Evolutionary conservation across 2,797 vertebrate genomes (phyloP), one percentile per base, ranked within the genome.

Genomic region (Denticeps clupeoides): DNA sequence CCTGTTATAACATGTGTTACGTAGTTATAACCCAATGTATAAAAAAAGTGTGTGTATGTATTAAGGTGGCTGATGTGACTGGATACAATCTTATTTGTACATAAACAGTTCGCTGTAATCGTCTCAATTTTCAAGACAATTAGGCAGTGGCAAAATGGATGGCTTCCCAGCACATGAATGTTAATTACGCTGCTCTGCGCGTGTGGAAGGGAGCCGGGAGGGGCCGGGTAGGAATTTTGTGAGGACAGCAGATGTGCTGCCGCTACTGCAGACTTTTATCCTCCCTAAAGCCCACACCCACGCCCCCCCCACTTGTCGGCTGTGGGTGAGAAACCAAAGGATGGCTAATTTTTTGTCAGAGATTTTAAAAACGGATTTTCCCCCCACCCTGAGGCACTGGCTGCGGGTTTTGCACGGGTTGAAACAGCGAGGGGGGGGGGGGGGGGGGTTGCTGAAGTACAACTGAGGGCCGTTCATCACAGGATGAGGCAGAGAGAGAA

Each of bases 71-170:
- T 59, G 60, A 21, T 63, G 54, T 45, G 58, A 67, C 65, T 59
- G 67, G 64, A 71, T 59, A 65, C 54, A 75, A 61, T 70, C 63
- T 62, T 69, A 67, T 72, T 78, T 69, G 67, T 64, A 76, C 59
- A 71, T 68, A 71, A 71, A 78, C 69, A 58, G 59, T 19, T 16
- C 51, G 28, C 29, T 3, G 68, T 72, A 72, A 77, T 80, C 69
- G 73, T 72, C 58, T 67, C 70, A 72, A 79, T 79, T 82, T 82
- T 74, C 63, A 13, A 74, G 71, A 76, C 77, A 80, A 77, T 82
- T 74, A 78, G 63, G 67, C 72, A 76, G 64, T 42, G 59, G 59
- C 63, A 73, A 67, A 76, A 75, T 68, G 61, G 65, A 74, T 71
- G 67, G 69, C 68, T 77, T 70, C 65, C 74, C 73, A 75, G 70